Evolutionary conservation across 2,113 vertebrate genomes (phyloP), one percentile per base, ranked within the genome.

Genomic region (Hydrolagus affinis): DNA sequence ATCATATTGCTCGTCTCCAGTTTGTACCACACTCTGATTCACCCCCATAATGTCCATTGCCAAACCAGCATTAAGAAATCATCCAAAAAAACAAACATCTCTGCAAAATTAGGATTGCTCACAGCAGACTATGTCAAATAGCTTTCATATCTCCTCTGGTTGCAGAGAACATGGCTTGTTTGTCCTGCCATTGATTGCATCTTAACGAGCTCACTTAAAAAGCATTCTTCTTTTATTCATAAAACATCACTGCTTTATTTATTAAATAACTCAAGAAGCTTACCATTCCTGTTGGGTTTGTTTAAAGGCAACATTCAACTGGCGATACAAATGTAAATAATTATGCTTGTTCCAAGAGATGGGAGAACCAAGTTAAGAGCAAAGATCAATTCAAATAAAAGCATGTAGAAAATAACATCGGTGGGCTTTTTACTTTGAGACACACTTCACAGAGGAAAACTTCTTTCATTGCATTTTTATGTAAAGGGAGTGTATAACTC

Each of bases 221-320:
- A 1, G 25, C 4, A 17, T 56, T 77, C 59, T 59, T 77, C 56
- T 77, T 23, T 23, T 60, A 77, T 59, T 60, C 57, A 60, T 60
- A 23, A 60, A 78, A 56, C 75, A 78, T 8, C 32, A 75, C 10
- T 14, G 44, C 25, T 80, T 80, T 80, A 80, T 28, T 80, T 80
- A 57, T 28, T 64, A 80, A 80, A 80, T 80, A 57, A 60, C 59
- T 60, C 19, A 80, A 80, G n/a, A 57, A 14, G 4, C 60, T 80
- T 80, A 80, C 64, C 12, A 62, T 28, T 80, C 77, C 77, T 64
- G 11, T 11, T 80, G 59, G 59, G 59, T 60, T 17, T n/a, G 28
- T 28, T 28, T 64, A 62, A 80, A 62, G 2, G 6, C 44, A 44
- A 44, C 77, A 77, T 59, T 77, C 64, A 64, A 25, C 15, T 28